phyloP scores from a whole-genome alignment of 2,888 invertebrate species.

The Nysson spinosus region DNA sequence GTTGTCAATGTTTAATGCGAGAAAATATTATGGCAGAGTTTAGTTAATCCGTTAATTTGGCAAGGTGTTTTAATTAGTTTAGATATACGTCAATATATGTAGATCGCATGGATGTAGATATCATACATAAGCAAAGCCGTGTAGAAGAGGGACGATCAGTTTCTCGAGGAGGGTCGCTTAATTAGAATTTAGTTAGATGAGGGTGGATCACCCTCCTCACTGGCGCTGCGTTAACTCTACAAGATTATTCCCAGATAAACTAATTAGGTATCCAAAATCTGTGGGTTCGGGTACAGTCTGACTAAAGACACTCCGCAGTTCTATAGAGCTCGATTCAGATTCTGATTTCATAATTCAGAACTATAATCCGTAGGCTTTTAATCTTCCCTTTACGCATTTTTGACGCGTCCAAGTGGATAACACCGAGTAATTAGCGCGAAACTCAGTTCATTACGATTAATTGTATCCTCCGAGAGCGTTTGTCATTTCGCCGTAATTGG shows the following conservation, averaged over 20 bases:
- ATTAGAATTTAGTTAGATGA: slow-evolving; percentile 69
- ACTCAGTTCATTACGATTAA: slow-evolving; percentile 39
- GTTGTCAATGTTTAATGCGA: too few relatives aligned
- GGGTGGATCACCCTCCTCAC: slow-evolving; percentile 44
- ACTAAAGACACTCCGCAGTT: background rate
- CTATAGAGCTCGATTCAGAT: background rate
- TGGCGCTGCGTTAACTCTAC: slow-evolving; percentile 62
- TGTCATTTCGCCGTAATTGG: slow-evolving; percentile 48
- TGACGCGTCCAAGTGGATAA: slow-evolving; percentile 20
- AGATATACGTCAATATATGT: background rate
- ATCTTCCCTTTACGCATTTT: slow-evolving; percentile 22
- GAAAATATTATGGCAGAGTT: too few relatives aligned
- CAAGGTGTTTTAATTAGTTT: background rate
- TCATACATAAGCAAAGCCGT: slow-evolving; percentile 38
- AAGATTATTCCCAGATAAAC: slow-evolving; percentile 69
- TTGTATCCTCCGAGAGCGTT: slow-evolving; percentile 26
- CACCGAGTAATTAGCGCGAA: slow-evolving; percentile 34
- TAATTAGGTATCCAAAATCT: slow-evolving; percentile 68
- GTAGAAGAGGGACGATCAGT: slow-evolving; percentile 41
- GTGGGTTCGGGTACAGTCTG: slow-evolving; percentile 32
- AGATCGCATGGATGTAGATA: slow-evolving; percentile 24
- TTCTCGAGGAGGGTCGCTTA: slow-evolving; percentile 66
- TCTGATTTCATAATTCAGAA: slow-evolving; percentile 9
- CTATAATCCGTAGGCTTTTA: slow-evolving; percentile 13
- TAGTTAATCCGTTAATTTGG: too few relatives aligned